Evolutionary conservation across 1,140 invertebrate genomes (phyloP).

Genomic region (Eumaeus atala): DNA sequence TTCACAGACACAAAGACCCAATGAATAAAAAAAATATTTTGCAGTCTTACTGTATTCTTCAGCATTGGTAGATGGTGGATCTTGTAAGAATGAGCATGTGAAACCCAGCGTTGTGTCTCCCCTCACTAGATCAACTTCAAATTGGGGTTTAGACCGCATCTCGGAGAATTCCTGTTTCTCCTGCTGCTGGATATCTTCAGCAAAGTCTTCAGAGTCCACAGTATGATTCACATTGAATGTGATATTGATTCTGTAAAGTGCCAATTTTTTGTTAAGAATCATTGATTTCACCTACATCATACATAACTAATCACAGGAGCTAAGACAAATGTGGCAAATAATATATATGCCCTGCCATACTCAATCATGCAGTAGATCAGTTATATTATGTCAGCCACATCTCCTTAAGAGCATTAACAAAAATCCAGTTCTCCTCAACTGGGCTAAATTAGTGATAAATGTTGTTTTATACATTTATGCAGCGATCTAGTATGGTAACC

Average conservation of each 20-base stretch:
- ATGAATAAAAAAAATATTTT: not conserved
- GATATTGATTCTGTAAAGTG: conserved; percentile 75
- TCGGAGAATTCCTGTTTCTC: conserved; percentile 83
- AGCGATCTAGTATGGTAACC: not conserved
- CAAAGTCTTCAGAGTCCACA: conserved; percentile 83
- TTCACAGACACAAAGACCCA: not conserved
- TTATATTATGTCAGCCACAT: too few species aligned
- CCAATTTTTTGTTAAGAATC: not conserved
- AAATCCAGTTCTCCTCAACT: too few species aligned
- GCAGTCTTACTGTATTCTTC: conserved; percentile 81
- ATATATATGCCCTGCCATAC: too few species aligned
- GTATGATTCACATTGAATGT: conserved; percentile 93
- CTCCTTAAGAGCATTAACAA: too few species aligned
- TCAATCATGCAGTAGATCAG: too few species aligned
- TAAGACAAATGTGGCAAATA: too few species aligned
- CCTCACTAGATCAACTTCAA: conserved; percentile 86
- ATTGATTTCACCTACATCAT: too few species aligned
- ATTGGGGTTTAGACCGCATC: conserved; percentile 90
- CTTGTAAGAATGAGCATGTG: conserved; percentile 84
- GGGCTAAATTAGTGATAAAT: not conserved
- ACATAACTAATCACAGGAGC: too few species aligned
- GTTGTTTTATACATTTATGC: conserved; percentile 8
- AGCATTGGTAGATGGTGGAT: conserved; percentile 76
- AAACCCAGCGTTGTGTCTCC: conserved; percentile 86
- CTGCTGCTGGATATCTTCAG: conserved; percentile 75